Evolutionary conservation across 2,113 vertebrate species (phyloP), one percentile per base, ranked within the genome.

Genomic region (Haemorhous mexicanus): DNA sequence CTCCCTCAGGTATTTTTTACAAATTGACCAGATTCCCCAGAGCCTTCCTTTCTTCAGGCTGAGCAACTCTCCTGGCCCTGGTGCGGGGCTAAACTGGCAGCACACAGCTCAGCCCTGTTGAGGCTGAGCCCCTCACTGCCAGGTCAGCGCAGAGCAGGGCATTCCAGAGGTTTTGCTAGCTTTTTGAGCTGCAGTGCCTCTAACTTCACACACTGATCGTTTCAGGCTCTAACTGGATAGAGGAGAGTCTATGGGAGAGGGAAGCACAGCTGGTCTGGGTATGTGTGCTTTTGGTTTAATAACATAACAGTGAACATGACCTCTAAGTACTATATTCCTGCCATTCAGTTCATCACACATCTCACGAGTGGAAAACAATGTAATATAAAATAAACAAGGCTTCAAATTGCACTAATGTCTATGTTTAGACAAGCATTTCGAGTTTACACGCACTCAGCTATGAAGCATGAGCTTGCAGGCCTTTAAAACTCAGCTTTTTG

Each of bases 71-170:
- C 12, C 26, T 5, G 0, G 9, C 17, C 10, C 28, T 3, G 0
- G 18, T 7, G 2, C 52, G 78, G n/a, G 10, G 7, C 43, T 55
- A 17, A 26, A 8, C 26, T 22, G 70, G 30, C 2, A 5, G 70
- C 41, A 61, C 8, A 13, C 22, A 47, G 35, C 7, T 30, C 18
- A 46, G 17, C 6, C 4, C 12, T 1, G 4, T 16, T 0, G 0
- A 37, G n/a, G 12, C 5, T 63, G 59, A 81, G 32, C 12, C 23
- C 16, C 28, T 44, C 43, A 2, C n/a, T 58, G 47, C n/a, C 13
- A 1, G 13, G 1, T 28, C 52, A 63, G 15, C 1, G 4, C 43
- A 22, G 32, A 58, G 23, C 14, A 0, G 3, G 24, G 11, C 56
- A 23, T 59, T 35, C 11, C 9, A 11, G 27, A 10, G 28, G 18